phyloP scores from a whole-genome alignment of 2,797 vertebrate species.

The Octomys mimax region DNA sequence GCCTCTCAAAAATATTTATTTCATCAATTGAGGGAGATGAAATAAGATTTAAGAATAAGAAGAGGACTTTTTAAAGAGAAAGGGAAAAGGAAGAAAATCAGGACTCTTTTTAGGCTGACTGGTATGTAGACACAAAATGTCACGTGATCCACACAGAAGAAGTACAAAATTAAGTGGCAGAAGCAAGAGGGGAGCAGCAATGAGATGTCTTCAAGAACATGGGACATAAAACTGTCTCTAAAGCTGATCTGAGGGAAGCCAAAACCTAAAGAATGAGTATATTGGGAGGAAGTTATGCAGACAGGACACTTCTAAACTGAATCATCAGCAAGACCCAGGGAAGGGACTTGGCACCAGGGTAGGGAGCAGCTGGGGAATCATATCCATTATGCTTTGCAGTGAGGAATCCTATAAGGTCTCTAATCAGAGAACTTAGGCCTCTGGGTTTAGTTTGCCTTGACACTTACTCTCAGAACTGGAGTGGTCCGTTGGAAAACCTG shows the following conservation, averaged over 20 bases:
- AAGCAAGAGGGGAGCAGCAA: neutral
- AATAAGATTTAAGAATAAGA: constrained; percentile 11
- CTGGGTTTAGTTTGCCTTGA: neutral
- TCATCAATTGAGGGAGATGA: neutral
- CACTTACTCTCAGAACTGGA: neutral
- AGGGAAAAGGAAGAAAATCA: neutral
- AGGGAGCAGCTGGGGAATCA: neutral
- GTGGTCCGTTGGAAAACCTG: neutral
- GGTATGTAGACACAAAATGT: neutral
- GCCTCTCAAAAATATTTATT: neutral
- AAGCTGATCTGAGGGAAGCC: neutral
- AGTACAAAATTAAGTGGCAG: neutral
- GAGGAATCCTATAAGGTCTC: neutral
- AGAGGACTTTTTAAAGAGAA: neutral
- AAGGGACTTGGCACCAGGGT: neutral
- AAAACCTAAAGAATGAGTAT: constrained; percentile 1
- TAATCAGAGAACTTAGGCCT: neutral
- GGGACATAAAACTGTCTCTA: neutral
- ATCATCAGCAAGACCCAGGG: neutral
- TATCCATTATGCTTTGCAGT: neutral
- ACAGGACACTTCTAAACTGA: neutral
- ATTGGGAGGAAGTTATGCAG: neutral
- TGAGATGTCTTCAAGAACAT: neutral
- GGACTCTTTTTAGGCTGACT: neutral
- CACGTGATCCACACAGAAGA: neutral